A percentile compares a stretch with the other conserved stretches of the same genome.
Conservation (phyloP, 2,888 invertebrate species). For the Harpagoxenus sublaevis region DNA sequence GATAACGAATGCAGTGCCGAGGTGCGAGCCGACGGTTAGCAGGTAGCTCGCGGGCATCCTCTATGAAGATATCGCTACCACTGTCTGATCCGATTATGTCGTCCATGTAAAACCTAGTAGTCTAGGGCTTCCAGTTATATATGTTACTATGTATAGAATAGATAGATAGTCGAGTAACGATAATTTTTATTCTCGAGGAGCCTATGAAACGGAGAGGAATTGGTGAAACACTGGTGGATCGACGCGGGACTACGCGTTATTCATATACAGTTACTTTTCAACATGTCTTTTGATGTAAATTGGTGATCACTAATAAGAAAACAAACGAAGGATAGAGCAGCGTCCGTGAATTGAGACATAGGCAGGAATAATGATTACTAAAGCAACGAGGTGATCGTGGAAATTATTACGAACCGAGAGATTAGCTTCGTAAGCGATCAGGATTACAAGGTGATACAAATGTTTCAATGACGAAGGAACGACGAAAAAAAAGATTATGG, state of each 20-base stretch:
- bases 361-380: not conserved
- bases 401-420: constrained; percentile 17
- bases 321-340: not conserved
- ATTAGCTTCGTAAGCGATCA: constrained; percentile 1
- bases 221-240: constrained; percentile 48
- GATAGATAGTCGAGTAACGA: constrained; percentile 82
- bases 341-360: not conserved
- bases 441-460: constrained; percentile 1
- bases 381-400: constrained; percentile 42
- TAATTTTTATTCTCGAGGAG: constrained; percentile 79
- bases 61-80: constrained; percentile 73
- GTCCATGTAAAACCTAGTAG: constrained; percentile 86
- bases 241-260: constrained; percentile 37
- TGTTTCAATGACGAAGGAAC: not conserved
- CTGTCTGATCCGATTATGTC: constrained; percentile 83
- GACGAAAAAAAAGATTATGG: not conserved
- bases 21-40: constrained; percentile 41
- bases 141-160: constrained; percentile 85
- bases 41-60: constrained; percentile 77
- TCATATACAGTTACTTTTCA: constrained; percentile 80
- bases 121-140: constrained; percentile 86
- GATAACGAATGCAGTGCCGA: constrained; percentile 41
- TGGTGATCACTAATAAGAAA: constrained; percentile 75
- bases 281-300: constrained; percentile 85
- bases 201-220: constrained; percentile 34